A percentile compares a stretch with the other conserved stretches of the same genome.
Evolutionary conservation across 1,140 invertebrate genomes (phyloP).

Genomic region (Cryptotermes secundus): DNA sequence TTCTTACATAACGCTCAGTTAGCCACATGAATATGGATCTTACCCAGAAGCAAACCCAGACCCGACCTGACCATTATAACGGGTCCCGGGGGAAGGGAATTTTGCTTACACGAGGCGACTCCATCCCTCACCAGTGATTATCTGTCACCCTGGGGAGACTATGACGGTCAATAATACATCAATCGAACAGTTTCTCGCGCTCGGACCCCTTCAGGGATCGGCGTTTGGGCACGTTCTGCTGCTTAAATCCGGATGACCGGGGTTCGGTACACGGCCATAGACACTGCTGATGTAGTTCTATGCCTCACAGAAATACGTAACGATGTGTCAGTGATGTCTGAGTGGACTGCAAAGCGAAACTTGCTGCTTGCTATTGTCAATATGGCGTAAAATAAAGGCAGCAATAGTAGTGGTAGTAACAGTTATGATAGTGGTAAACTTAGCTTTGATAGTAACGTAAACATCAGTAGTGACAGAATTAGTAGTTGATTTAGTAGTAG

Average conservation of each 20-base stretch:
- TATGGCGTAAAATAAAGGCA: neutral
- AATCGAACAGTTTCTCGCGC: neutral
- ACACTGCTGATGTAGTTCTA: neutral
- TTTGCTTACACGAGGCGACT: neutral
- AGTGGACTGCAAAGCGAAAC: neutral
- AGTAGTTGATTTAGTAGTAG: too few species aligned
- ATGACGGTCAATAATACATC: conserved; percentile 3
- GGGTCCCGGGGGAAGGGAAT: neutral
- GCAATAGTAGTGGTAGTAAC: neutral
- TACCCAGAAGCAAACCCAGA: neutral
- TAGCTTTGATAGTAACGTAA: neutral
- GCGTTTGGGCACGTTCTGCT: neutral
- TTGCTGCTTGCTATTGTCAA: neutral
- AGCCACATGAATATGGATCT: neutral
- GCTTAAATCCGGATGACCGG: neutral
- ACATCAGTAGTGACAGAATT: neutral
- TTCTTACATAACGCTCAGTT: neutral
- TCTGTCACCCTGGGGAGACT: neutral
- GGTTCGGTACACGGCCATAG: neutral
- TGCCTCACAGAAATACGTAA: neutral
- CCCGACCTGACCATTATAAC: conserved; percentile 1
- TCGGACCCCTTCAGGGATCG: neutral
- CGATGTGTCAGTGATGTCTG: neutral
- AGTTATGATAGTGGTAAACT: neutral
- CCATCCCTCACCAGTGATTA: neutral